These are phyloP conservation scores for Drosophila koepferae DNA, from an alignment of 2,888 invertebrate species.

Conservation along the genomic window DNA sequence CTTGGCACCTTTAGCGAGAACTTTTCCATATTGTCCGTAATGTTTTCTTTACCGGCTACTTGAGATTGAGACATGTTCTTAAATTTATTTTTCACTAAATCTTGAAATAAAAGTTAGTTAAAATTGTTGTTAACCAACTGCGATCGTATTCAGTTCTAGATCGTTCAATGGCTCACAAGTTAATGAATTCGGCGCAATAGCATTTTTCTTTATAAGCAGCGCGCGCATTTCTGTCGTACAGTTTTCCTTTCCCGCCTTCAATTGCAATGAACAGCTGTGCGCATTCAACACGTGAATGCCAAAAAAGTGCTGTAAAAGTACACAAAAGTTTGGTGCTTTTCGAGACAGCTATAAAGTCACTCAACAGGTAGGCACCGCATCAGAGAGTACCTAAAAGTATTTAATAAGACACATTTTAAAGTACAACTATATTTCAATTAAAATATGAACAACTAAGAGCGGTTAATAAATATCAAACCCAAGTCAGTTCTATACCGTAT, in stretches of 20 bases:
- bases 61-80: slow-evolving; percentile 71
- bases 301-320: slow-evolving; percentile 33
- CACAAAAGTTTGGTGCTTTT: background rate
- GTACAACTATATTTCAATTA: background rate
- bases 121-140: background rate
- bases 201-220: slow-evolving; percentile 49
- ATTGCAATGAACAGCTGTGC: slow-evolving; percentile 33
- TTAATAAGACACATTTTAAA: too few species aligned
- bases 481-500: too few species aligned
- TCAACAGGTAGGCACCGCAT: background rate
- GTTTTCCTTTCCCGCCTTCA: slow-evolving; percentile 63
- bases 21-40: slow-evolving; percentile 84
- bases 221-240: slow-evolving; percentile 41
- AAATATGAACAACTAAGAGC: background rate
- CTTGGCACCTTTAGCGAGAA: slow-evolving; percentile 83
- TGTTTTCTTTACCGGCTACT: slow-evolving; percentile 84
- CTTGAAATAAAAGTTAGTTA: slow-evolving; percentile 11
- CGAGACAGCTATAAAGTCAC: background rate
- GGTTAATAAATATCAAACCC: too few species aligned
- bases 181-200: slow-evolving; percentile 37
- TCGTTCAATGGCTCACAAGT: slow-evolving; percentile 18
- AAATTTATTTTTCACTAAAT: slow-evolving; percentile 18
- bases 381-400: background rate
- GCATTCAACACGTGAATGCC: slow-evolving; percentile 35
- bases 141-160: background rate